phyloP scores from a whole-genome alignment of 2,797 vertebrate genomes.

The Mionectes olivaceus region DNA sequence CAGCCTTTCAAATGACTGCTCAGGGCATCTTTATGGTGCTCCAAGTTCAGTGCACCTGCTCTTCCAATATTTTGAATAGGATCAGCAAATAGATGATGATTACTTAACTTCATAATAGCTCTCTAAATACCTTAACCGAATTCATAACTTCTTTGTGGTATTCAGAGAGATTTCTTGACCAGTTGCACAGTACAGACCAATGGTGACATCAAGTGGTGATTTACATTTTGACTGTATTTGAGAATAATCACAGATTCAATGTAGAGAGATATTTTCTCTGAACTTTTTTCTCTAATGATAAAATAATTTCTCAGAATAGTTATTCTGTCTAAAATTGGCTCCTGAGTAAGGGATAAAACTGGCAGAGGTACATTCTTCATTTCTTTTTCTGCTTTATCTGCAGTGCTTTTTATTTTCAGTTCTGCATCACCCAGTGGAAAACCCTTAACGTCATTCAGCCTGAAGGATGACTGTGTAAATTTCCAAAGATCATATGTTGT shows the following conservation, averaged over 20 bases:
- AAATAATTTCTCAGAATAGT: neutral
- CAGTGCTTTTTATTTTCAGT: neutral
- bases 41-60: neutral
- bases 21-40: neutral
- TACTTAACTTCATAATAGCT: neutral
- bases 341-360: neutral
- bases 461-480: neutral
- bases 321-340: neutral
- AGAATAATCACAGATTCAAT: neutral
- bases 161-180: neutral
- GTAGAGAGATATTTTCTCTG: neutral
- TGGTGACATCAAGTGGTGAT: conserved; percentile 76
- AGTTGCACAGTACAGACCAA: neutral
- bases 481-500: neutral
- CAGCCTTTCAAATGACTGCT: neutral
- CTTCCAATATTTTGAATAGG: neutral
- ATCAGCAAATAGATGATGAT: neutral
- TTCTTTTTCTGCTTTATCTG: neutral
- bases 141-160: neutral
- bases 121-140: neutral
- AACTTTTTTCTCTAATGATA: neutral
- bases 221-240: neutral
- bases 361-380: neutral
- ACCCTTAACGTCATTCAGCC: neutral
- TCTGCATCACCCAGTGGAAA: neutral